A percentile compares a stretch with the other conserved stretches of the same genome.
These are phyloP conservation scores for Tenthredo amoena DNA, from an alignment of 2,888 invertebrate species.

Conservation along the genomic window DNA sequence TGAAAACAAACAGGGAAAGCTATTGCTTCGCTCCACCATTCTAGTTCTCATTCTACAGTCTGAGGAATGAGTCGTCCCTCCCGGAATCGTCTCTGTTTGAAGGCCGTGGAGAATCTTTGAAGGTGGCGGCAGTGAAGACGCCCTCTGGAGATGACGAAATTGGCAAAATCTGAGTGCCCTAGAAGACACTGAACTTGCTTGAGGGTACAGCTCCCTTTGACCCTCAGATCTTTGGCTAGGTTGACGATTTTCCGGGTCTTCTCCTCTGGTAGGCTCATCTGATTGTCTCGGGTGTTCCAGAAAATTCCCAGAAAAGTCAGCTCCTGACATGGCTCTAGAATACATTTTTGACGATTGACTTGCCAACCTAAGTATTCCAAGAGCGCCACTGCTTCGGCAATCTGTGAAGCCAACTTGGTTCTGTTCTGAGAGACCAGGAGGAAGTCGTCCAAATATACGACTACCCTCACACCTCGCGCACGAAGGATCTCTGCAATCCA, in stretches of 20 bases:
- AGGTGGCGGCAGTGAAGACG: constrained; percentile 60
- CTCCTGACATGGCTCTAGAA: constrained; percentile 55
- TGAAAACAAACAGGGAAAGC: constrained; percentile 53
- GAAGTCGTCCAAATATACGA: constrained; percentile 59
- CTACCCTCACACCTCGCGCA: constrained; percentile 54
- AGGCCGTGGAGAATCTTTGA: constrained; percentile 53
- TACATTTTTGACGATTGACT: constrained; percentile 46
- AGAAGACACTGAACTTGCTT: constrained; percentile 57
- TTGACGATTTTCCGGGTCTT: neutral
- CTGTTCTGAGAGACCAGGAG: constrained; percentile 58
- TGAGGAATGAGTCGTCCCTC: constrained; percentile 50
- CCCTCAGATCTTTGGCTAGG: neutral
- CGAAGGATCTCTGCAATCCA: constrained; percentile 62
- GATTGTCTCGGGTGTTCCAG: constrained; percentile 56
- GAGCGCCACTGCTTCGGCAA: neutral
- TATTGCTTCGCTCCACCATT: constrained; percentile 56
- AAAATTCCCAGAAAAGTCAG: constrained; percentile 55
- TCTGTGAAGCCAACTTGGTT: constrained; percentile 41
- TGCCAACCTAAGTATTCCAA: constrained; percentile 12
- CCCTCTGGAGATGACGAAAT: constrained; percentile 57
- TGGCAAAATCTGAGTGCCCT: constrained; percentile 59
- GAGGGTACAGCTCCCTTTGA: constrained; percentile 32
- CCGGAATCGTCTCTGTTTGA: constrained; percentile 54
- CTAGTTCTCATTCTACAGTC: constrained; percentile 51
- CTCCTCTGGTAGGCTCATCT: constrained; percentile 16